These are phyloP conservation scores for Tachyglossus aculeatus DNA, from an alignment of 2,797 vertebrate species.

Conservation along the genomic window DNA sequence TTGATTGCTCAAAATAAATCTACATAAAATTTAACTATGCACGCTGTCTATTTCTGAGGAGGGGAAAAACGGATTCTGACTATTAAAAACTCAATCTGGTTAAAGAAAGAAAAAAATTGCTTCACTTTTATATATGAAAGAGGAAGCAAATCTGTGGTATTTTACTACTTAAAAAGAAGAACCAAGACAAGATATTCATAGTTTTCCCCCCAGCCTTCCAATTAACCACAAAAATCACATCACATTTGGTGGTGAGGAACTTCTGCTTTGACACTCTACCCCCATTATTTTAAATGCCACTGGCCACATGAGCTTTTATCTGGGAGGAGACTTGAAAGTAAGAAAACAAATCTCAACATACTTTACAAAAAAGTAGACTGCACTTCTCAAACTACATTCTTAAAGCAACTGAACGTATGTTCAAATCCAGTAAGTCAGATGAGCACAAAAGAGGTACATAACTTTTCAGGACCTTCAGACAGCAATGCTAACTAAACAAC, in stretches of 20 bases:
- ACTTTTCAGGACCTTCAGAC: slow-evolving; percentile 49
- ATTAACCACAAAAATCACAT: slow-evolving; percentile 55
- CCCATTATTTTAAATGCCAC: slow-evolving; percentile 31
- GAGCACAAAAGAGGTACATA: slow-evolving; percentile 56
- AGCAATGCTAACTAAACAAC: slow-evolving; percentile 41
- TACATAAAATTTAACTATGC: too few species aligned
- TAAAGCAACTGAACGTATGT: slow-evolving; percentile 19
- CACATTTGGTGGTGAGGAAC: slow-evolving; percentile 13
- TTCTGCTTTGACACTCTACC: slow-evolving; percentile 39
- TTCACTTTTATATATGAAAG: slow-evolving; percentile 14
- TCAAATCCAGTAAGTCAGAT: slow-evolving; percentile 33
- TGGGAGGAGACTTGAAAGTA: slow-evolving; percentile 32
- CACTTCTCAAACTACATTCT: slow-evolving; percentile 33
- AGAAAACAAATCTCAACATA: slow-evolving; percentile 38
- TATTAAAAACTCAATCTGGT: too few species aligned
- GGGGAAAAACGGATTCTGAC: too few species aligned
- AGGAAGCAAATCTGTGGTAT: slow-evolving; percentile 44
- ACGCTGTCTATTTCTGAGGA: too few species aligned
- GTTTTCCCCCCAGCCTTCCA: slow-evolving; percentile 48
- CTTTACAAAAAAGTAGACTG: slow-evolving; percentile 49
- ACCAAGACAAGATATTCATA: slow-evolving; percentile 52
- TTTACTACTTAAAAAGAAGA: slow-evolving; percentile 26
- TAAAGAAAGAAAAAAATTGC: too few species aligned
- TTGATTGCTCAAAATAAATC: too few species aligned
- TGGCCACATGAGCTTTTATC: slow-evolving; percentile 61